Conservation (phyloP, 2,113 vertebrate species). For the Vanacampus margaritifer region DNA sequence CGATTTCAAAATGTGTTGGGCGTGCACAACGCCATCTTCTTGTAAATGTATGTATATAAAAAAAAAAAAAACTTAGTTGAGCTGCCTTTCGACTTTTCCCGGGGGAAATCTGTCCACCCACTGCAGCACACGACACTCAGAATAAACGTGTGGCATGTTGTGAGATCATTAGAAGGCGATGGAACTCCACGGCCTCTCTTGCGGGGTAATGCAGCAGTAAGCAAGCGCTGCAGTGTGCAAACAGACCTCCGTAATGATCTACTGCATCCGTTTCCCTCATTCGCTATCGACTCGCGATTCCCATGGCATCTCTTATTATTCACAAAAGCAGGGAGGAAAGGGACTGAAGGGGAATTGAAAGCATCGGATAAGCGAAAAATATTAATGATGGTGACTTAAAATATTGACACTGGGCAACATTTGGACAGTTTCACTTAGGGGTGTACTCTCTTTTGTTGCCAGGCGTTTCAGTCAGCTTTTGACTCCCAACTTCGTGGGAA, state of each 20-base stretch:
- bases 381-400: background rate
- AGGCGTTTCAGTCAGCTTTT: background rate
- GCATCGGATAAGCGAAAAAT: background rate
- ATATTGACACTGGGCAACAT: background rate
- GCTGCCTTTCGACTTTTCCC: background rate
- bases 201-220: background rate
- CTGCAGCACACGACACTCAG: background rate
- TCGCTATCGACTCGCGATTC: background rate
- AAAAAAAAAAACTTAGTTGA: background rate
- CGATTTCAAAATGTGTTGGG: background rate
- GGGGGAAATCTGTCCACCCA: conserved; percentile 2
- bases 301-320: background rate
- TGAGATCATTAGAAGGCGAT: background rate
- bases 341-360: too few relatives aligned
- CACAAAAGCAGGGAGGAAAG: background rate
- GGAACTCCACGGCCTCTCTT: background rate
- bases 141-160: background rate
- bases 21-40: background rate
- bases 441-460: background rate
- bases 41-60: background rate
- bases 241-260: background rate
- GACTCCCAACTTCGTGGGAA: background rate
- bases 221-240: background rate
- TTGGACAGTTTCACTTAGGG: background rate
- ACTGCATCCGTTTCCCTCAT: background rate